These are phyloP conservation scores for Ptyas mucosa DNA, from an alignment of 2,113 vertebrate species.

Conservation along the genomic window DNA sequence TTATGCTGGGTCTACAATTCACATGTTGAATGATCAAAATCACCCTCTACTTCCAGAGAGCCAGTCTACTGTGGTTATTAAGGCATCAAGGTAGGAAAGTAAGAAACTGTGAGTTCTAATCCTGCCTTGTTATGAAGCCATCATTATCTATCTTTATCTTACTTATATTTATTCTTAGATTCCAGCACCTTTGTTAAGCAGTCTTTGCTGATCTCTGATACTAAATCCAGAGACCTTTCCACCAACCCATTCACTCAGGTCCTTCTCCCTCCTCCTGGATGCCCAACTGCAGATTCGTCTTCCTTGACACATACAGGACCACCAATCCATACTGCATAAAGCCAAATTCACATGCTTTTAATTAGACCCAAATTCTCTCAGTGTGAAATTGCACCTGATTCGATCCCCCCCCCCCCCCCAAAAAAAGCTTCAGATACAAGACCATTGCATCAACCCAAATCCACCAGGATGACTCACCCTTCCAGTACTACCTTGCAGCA, in stretches of 20 bases:
- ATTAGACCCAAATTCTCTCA: neutral
- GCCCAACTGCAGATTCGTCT: neutral
- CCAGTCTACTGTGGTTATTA: neutral
- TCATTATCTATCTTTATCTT: neutral
- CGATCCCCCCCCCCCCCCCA: neutral
- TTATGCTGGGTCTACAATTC: neutral
- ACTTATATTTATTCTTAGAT: neutral
- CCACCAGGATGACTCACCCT: neutral
- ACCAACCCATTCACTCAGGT: neutral
- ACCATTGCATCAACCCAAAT: neutral
- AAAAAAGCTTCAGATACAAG: neutral
- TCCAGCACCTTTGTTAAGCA: neutral
- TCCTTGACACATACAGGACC: neutral
- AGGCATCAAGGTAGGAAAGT: neutral
- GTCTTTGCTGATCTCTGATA: neutral
- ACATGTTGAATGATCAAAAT: neutral
- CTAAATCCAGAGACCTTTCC: neutral
- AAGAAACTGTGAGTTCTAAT: neutral
- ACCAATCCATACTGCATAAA: neutral
- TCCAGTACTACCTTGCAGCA: neutral
- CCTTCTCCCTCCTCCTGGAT: neutral
- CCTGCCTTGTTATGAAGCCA: neutral
- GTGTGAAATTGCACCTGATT: neutral
- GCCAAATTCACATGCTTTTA: neutral
- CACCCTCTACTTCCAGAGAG: neutral